Base-by-base conservation (phyloP, 2,113 vertebrate genomes). In the Semicossyphus pulcher region DNA sequence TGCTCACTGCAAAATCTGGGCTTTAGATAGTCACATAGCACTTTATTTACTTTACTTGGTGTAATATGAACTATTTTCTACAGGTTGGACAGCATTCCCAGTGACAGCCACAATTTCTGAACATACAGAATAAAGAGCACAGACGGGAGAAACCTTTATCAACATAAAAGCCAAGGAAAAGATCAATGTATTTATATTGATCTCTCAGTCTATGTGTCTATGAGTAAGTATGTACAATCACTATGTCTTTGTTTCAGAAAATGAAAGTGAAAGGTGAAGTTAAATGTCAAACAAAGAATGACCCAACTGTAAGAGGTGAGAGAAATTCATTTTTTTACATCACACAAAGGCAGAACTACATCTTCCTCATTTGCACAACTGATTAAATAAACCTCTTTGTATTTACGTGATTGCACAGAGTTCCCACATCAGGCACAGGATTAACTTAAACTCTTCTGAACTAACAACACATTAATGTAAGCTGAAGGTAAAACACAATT, bases 311-410 rank as follows among this genome's bases (percentile, higher is more conserved):
- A 16, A 44, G 14, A 44, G n/a, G n/a, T n/a, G n/a, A n/a, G n/a
- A 44, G 15, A 18, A 18, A 42, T 8, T 42, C 4, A 42, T 15
- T 18, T 18, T 16, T 42, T 42, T 42, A 14, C 15, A 18, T 42
- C 31, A 48, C 48, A 47, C n/a, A 4, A 52, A 63, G 21, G 47
- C 10, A 60, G 9, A 54, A 31, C 64, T 72, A 77, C 82, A 53
- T 78, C 69, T 84, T 85, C 76, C 72, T 71, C 57, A 76, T 82
- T 61, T 61, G 36, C n/a, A 28, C 12, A 14, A 52, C 71, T 79
- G 56, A 84, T 83, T 71, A 72, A 52, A 44, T 76, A 70, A 78
- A n/a, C 73, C 74, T 31, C 11, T 63, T 78, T 65, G 70, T 82
- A 37, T 63, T 59, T 60, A 72, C 72, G 60, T 64, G 52, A 47